Evolutionary conservation across 2,113 vertebrate genomes (phyloP), one percentile per base, ranked within the genome.

Genomic region (Thymallus thymallus): DNA sequence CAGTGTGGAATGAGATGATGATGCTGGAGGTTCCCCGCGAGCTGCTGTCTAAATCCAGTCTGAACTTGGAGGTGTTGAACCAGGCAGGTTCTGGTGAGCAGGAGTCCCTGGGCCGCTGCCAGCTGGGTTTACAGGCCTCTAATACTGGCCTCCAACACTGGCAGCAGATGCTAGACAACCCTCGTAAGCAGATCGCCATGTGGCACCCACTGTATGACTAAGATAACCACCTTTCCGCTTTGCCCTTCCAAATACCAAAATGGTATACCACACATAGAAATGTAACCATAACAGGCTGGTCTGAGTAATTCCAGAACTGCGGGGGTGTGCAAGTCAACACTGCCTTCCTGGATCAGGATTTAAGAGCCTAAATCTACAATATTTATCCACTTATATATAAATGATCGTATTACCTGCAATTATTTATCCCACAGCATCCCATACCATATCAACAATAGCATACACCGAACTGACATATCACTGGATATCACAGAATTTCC

Each of bases 1-100:
- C 95, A 0, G 95, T 96, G 32, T 96, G 95, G 95, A 96, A 96
- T 0, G 95, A 96, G 89, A 96, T 96, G 95, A 93, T 96, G 87
- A 96, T 96, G 95, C 94, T 96, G 0, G 95, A 96, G 90, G 90
- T 96, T 32, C 95, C 95, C 0, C 92, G 93, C 0, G 94, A 95
- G 82, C 91, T 96, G 46, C 88, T 96, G 60, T 84, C 14, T 77
- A 90, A 91, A 41, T 94, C 92, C 84, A 92, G 91, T 0, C 88
- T 95, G 76, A 93, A 95, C 78, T 85, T 96, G 76, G 94, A 95
- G 79, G 92, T 96, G 88, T 80, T 95, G 74, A 92, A 93, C 87
- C 94, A 93, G 83, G 92, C 51, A 2, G 65, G 23, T 72, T 48
- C 84, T 64, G 10, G 6, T 88, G 60, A 76, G 23, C 30, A 79